Conservation (phyloP, 2,113 vertebrate genomes). For the Leucopternis melanops region DNA sequence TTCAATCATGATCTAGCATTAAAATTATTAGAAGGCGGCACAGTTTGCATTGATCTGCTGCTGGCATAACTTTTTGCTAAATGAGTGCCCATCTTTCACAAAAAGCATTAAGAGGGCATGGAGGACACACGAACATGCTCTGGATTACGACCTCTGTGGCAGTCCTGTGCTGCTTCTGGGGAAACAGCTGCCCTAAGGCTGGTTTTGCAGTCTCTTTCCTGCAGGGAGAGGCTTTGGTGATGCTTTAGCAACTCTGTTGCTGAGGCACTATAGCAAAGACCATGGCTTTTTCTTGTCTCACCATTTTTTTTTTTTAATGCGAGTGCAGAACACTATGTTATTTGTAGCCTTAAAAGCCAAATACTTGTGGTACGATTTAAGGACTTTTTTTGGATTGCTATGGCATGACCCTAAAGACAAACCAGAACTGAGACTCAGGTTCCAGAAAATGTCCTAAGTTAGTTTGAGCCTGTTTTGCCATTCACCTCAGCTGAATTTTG, state of each 20-base stretch:
- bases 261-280: neutral
- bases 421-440: neutral
- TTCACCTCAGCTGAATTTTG: neutral
- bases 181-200: neutral
- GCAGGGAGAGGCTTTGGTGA: neutral
- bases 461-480: neutral
- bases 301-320: neutral
- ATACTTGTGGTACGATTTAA: neutral
- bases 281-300: neutral
- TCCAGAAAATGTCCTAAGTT: neutral
- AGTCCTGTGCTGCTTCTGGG: neutral
- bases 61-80: neutral
- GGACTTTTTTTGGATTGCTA: neutral
- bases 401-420: neutral
- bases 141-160: neutral
- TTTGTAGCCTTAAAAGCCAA: neutral
- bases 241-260: neutral
- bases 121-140: neutral
- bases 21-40: neutral
- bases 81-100: neutral
- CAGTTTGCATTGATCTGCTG: neutral
- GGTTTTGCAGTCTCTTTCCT: neutral
- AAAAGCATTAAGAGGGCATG: neutral
- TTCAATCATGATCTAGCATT: neutral
- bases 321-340: neutral